Conservation (phyloP, 2,888 invertebrate genomes). For the Cheilosia urbana region DNA sequence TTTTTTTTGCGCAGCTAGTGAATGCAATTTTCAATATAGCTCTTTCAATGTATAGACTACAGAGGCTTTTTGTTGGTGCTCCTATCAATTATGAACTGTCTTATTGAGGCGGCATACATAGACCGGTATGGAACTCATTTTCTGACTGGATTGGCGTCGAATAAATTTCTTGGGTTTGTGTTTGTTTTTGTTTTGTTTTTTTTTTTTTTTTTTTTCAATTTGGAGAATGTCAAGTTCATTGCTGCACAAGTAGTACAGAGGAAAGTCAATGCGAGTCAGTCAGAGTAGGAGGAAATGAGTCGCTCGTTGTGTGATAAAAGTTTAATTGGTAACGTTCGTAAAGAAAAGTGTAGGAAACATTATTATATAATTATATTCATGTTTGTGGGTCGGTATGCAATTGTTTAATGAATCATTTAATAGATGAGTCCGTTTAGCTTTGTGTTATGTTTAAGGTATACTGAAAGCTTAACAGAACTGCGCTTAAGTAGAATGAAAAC, state of each 20-base stretch:
- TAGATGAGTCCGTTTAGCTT: too few relatives aligned
- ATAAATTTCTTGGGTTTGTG: too few relatives aligned
- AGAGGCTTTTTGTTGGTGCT: too few relatives aligned
- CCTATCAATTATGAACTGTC: too few relatives aligned
- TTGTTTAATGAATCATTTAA: too few relatives aligned
- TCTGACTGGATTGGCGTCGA: slow-evolving; percentile 1
- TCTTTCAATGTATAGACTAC: background rate
- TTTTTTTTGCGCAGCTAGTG: background rate
- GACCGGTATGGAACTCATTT: background rate
- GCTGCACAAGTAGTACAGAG: slow-evolving; percentile 18
- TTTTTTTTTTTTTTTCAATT: background rate
- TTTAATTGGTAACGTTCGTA: too few relatives aligned
- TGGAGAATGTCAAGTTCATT: slow-evolving; percentile 53
- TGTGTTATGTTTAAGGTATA: too few relatives aligned
- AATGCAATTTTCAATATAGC: background rate
- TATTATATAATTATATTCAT: too few relatives aligned
- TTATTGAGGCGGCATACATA: background rate
- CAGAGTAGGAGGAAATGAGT: background rate
- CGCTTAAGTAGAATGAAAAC: too few relatives aligned
- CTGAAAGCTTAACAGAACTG: too few relatives aligned
- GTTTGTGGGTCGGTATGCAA: too few relatives aligned
- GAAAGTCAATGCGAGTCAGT: slow-evolving; percentile 27
- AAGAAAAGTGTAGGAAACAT: too few relatives aligned
- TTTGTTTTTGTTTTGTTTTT: background rate
- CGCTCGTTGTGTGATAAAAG: background rate